Evolutionary conservation across 2,888 invertebrate genomes (phyloP), one percentile per base, ranked within the genome.

Genomic region (Danaus chrysippus): DNA sequence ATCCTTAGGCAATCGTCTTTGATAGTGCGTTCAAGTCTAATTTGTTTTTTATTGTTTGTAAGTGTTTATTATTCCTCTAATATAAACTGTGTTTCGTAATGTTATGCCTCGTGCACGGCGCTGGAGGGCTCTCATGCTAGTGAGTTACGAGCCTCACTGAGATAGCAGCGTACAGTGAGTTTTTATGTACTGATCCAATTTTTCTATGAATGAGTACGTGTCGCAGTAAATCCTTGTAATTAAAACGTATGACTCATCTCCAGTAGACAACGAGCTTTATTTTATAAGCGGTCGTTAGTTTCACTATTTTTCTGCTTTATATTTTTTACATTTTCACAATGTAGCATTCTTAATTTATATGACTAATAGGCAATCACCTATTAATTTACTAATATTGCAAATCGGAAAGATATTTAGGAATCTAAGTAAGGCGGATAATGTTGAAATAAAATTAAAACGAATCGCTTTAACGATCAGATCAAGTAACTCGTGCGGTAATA

Each of bases 31-130:
- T 83, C 83, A 76, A 82, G 78, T 85, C 84, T 78, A 83, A 86
- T 86, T 86, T 81, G 81, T 82, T 85, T 81, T 82, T 83, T 86
- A 86, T 87, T 84, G 84, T 86, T 87, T 86, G 42, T 82, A 78
- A 78, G 87, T 88, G 87, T 86, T 87, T 83, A 85, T 87, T 83
- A 85, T 86, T 85, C 84, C 79, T 76, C 74, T 78, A 77, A 34
- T 34, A 34, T 34, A 34, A 82, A 80, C 80, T 84, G 89, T 88
- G 88, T 77, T 81, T 77, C 71, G 74, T 76, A 78, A 73, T 79
- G 73, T 77, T 79, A 82, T 77, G 76, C 75, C 74, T 76, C 75
- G 73, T 78, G 78, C 72, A 77, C 76, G 72, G 71, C 72, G 69
- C 65, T 61, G 61, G 61, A 64, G 59, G 59, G 72, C 68, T 67